Evolutionary conservation across 1,140 invertebrate species (phyloP).

Genomic region (Cydia strobilella): DNA sequence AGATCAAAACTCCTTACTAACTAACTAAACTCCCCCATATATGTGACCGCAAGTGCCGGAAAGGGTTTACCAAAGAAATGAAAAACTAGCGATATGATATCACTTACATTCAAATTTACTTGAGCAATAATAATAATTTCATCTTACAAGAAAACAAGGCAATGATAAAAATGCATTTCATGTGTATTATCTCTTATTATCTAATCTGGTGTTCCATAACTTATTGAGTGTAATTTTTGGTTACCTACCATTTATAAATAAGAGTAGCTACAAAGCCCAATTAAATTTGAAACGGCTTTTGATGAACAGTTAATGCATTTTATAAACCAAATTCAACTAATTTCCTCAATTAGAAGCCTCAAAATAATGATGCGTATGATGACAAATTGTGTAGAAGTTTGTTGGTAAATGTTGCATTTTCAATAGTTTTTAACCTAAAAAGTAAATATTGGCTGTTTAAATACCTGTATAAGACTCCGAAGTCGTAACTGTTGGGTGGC

Average conservation of each 20-base stretch:
- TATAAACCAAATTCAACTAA: background rate
- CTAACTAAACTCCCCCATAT: too few relatives aligned
- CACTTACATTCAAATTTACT: background rate
- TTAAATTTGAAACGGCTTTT: background rate
- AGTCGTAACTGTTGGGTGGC: constrained; percentile 85
- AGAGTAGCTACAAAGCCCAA: background rate
- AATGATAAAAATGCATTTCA: background rate
- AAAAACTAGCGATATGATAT: background rate
- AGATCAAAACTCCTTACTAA: too few relatives aligned
- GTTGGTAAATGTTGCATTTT: constrained; percentile 50
- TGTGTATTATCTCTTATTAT: background rate
- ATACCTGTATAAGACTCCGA: constrained; percentile 86
- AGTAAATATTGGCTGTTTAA: background rate
- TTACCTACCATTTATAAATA: background rate
- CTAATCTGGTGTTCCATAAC: background rate
- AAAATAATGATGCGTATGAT: background rate
- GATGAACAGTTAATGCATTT: background rate
- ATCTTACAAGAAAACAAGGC: background rate
- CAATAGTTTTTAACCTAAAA: background rate
- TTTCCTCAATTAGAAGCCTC: background rate
- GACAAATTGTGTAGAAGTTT: constrained; percentile 52
- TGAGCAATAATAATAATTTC: background rate
- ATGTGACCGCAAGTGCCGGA: too few relatives aligned
- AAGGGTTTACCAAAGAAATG: too few relatives aligned
- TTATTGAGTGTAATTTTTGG: background rate